Conservation (phyloP, 2,113 vertebrate genomes). For the Macheiramphus alcinus region DNA sequence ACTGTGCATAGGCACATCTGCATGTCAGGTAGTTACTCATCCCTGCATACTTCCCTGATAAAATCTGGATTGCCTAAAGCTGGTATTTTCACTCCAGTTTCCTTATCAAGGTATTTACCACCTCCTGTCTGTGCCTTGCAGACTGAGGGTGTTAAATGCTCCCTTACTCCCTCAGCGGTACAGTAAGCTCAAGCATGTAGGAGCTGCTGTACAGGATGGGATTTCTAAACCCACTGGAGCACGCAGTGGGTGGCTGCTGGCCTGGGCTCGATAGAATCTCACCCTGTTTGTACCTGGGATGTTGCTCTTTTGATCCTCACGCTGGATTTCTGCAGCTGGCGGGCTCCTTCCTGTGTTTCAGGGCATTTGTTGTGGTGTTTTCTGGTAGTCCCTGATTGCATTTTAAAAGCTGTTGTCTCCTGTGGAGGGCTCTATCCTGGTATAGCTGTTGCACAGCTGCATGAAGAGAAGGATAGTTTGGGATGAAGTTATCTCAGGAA, state of each 20-base stretch:
- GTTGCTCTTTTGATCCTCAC: not conserved
- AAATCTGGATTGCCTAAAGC: conserved; percentile 65
- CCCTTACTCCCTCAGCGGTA: not conserved
- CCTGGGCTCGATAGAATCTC: not conserved
- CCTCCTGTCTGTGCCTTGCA: conserved; percentile 43
- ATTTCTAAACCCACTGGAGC: not conserved
- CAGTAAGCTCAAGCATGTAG: not conserved
- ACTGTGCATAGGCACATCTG: conserved; percentile 32
- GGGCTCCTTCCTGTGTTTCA: not conserved
- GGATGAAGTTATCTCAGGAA: not conserved
- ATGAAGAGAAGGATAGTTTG: not conserved
- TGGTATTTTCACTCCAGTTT: conserved; percentile 54
- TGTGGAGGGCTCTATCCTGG: not conserved
- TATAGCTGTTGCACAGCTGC: not conserved
- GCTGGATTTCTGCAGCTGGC: not conserved
- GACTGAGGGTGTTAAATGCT: not conserved
- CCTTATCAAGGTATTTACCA: conserved; percentile 65
- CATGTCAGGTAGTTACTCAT: conserved; percentile 56
- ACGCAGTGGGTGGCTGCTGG: not conserved
- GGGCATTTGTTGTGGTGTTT: not conserved
- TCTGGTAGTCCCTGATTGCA: not conserved
- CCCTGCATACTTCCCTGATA: conserved; percentile 57
- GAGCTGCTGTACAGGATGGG: not conserved
- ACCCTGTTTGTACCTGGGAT: not conserved
- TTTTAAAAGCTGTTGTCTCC: not conserved